These are phyloP conservation scores for Eurytoma adleriae DNA, from an alignment of 2,888 invertebrate genomes.

Conservation along the genomic window DNA sequence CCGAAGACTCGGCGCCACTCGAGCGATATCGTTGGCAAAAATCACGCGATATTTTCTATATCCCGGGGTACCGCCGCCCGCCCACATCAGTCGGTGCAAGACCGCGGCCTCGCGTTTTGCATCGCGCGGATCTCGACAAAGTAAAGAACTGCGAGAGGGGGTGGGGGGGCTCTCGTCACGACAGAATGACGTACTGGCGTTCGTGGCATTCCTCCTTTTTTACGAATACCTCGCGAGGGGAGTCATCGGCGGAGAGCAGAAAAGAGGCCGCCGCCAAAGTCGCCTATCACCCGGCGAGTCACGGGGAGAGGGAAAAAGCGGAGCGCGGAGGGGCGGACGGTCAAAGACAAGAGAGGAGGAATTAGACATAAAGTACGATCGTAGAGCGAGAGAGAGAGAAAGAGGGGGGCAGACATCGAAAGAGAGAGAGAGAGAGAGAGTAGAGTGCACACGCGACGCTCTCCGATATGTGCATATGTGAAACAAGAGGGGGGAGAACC, in stretches of 20 bases:
- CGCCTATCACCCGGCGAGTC: not conserved
- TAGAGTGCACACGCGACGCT: not conserved
- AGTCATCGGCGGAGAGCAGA: not conserved
- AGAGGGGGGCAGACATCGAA: conserved; percentile 54
- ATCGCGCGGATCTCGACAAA: not conserved
- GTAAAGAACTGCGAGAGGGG: not conserved
- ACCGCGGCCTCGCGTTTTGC: not conserved
- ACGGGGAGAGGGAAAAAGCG: not conserved
- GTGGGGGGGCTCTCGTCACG: conserved; percentile 54
- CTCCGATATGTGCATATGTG: no score
- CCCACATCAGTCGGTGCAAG: not conserved
- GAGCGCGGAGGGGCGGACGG: not conserved
- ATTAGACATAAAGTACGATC: conserved; percentile 41
- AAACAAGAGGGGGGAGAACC: conserved; percentile 13
- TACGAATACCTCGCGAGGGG: conserved; percentile 62
- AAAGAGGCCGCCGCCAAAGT: not conserved
- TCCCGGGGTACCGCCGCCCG: no score
- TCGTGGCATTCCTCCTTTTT: conserved; percentile 66
- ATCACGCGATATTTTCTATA: no score
- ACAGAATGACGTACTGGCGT: conserved; percentile 67
- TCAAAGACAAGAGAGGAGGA: conserved; percentile 34
- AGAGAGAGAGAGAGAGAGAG: conserved; percentile 33
- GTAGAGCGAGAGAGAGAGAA: conserved; percentile 2
- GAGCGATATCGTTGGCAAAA: no score
- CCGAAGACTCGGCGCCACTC: no score